Evolutionary conservation across 2,113 vertebrate species (phyloP), one percentile per base, ranked within the genome.

Genomic region (Zingel zingel): DNA sequence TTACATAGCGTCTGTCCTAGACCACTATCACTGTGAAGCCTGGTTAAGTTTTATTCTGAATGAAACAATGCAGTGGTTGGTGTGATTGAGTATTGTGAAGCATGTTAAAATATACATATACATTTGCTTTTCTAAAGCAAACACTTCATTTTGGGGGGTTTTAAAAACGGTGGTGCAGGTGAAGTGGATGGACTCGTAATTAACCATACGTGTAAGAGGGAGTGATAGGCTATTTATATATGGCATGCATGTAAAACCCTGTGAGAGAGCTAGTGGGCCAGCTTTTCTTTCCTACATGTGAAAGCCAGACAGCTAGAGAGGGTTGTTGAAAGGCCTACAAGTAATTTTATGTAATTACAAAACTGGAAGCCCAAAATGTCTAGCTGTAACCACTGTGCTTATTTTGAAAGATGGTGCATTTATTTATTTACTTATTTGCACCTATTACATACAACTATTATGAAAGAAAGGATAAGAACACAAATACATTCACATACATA

Each of bases 261-360:
- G 54, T 14, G 23, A 25, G 25, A 25, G 25, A 25, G 33, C 6
- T 33, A 33, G 33, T 51, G 50, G 6, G 18, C 18, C 50, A 51
- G 62, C 36, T 64, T 25, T 47, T 65, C 6, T 23, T 47, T 47
- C n/a, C n/a, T 47, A 23, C 39, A 65, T 25, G 63, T n/a, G 39
- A 16, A 65, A 61, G 16, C 65, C 16, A 18, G 47, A 51, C 45
- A 67, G 64, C 64, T 67, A 45, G 64, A 67, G 64, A 48, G 23
- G 23, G 23, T 66, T 25, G 45, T 12, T 48, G 27, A 67, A 66
- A 66, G 14, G n/a, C 23, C 64, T 23, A 66, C 43, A 66, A 66
- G 64, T 48, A 66, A 47, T 48, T 27, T 48, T 18, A 48, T 66
- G 3, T 48, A 27, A 66, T 66, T 66, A 66, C 43, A 66, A 66